Base-by-base conservation (phyloP, 2,888 invertebrate genomes). In the Trachelus troglodyta region DNA sequence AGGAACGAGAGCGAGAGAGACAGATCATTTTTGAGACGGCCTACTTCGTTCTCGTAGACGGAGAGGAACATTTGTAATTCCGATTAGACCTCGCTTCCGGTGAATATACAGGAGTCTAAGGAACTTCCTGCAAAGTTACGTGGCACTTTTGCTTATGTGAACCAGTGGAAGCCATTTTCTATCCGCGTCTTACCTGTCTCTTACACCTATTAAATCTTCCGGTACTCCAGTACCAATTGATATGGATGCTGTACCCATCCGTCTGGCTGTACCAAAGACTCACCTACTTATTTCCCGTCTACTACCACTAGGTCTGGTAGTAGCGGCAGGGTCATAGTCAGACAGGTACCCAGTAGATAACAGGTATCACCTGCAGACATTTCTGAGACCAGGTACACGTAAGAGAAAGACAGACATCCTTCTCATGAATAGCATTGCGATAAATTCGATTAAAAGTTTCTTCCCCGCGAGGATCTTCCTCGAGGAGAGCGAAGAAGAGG, bases 391-490 rank as follows among this genome's bases (percentile, higher is more conserved):
- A 56, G 56, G 56, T 56, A 40, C 23, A 40, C 23, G 15, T 23
- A 23, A 56, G 56, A 56, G 56, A 56, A 56, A 56, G 56, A 23
- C 23, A 56, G 15, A 9, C 9, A 9, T 56, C 56, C 23, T 75
- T 88, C 90, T 89, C 90, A 90, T 90, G 90, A 90, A 90, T 90
- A 90, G 88, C 88, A 89, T 90, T 90, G 89, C 89, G 90, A 90
- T 90, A 90, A 90, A 90, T 90, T 90, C 90, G 89, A 90, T 90
- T 90, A 90, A 90, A 90, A 90, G 89, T 90, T 90, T 86, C 87
- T 87, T 87, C 88, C 71, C n/a, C 80, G 82, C 82, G 85, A 85
- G 85, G 86, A 12, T 71, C 85, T 85, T 85, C 82, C 83, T 79
- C 84, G 3, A 74, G 73, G 31, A 40, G 79, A 73, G 74, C 77